These are phyloP conservation scores for Agrochola macilenta DNA, from an alignment of 2,888 invertebrate genomes.

Conservation along the genomic window DNA sequence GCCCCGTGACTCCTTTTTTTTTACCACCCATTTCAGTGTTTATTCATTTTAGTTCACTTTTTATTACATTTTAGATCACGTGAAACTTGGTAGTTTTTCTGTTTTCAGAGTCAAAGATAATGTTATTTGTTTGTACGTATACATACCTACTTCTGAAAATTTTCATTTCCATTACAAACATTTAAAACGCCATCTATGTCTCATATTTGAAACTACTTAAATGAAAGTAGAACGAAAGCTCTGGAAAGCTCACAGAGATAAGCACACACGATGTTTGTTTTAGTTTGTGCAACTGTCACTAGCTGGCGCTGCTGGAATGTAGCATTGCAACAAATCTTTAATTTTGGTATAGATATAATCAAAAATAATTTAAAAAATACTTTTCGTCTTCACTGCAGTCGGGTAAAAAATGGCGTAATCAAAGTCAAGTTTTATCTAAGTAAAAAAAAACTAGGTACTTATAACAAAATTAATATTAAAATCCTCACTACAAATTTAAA, in stretches of 20 bases:
- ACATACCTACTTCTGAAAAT: not conserved
- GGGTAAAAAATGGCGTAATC: not conserved
- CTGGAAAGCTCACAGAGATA: slow-evolving; percentile 11
- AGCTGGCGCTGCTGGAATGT: slow-evolving; percentile 40
- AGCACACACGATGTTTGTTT: not conserved
- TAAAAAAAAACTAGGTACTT: too few species aligned
- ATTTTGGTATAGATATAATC: not conserved
- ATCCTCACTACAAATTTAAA: not conserved
- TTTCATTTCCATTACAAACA: too few species aligned
- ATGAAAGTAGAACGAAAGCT: slow-evolving; percentile 18
- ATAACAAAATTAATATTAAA: not conserved
- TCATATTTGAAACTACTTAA: slow-evolving; percentile 6
- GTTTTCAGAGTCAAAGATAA: not conserved
- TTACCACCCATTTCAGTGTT: not conserved
- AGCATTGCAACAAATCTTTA: not conserved
- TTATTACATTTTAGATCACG: not conserved
- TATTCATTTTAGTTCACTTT: not conserved
- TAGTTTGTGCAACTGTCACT: slow-evolving; percentile 7
- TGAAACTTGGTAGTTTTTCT: not conserved
- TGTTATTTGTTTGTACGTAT: not conserved
- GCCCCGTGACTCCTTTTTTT: not conserved
- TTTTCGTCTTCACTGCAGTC: not conserved
- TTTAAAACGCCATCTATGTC: slow-evolving; percentile 46
- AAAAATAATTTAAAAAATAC: too few species aligned
- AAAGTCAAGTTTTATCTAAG: not conserved